Evolutionary conservation across 2,888 invertebrate species (phyloP), one percentile per base, ranked within the genome.

Genomic region (Coronaproctus castanopsis): DNA sequence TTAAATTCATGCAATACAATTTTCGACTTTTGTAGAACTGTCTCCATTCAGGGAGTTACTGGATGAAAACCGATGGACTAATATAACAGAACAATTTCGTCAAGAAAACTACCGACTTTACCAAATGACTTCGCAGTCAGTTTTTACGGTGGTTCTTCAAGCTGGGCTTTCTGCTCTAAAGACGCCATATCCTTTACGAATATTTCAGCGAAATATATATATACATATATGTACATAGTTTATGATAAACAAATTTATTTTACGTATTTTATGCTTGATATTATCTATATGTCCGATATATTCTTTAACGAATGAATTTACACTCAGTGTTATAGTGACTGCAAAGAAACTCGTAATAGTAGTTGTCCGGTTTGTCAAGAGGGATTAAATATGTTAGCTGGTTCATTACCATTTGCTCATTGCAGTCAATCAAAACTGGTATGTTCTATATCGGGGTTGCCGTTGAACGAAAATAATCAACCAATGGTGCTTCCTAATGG

Each of bases 401-500:
- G 80, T 59, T 76, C 81, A 48, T 77, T 98, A 69, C 97, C 98
- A 62, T 88, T 84, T 73, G 93, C 97, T 63, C 96, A 97, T 76
- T 92, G 92, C 73, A 87, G 91, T 57, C 96, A 96, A 74, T 95
- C 95, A 64, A 81, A 92, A 58, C 80, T 96, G 58, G 87, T 96
- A 68, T 98, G 97, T 73, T 77, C 80, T 69, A 83, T 96, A 67
- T 87, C 89, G 62, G 89, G 91, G 24, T 78, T 85, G 67, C 86
- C 92, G 55, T 78, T 98, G 68, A 95, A 98, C 75, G 96, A 97
- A 71, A 87, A 97, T 74, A 96, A 97, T 76, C 91, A 90, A 67
- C 96, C 96, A 14, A 88, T 97, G 85, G 92, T 95, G 83, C 78
- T 99, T 74, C 98, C 98, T 63, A 97, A 97, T 75, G 97, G 97